Percentiles rank a stretch among this genome's conserved stretches.
Evolutionary conservation across 2,888 invertebrate genomes (phyloP).

Genomic region (Lucinisca nassula): DNA sequence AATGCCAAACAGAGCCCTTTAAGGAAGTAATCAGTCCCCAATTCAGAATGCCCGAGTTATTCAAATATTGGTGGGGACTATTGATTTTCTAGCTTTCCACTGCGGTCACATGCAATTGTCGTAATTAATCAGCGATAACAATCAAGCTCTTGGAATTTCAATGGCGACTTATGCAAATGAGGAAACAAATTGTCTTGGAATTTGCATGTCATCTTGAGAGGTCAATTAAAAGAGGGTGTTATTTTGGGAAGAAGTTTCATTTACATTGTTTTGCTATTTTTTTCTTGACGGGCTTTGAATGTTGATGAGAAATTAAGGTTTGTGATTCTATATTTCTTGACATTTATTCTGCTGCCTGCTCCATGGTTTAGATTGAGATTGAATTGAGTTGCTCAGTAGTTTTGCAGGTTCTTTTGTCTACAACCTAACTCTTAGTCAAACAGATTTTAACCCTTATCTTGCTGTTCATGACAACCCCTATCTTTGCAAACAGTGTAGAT

Average conservation of each 20-base stretch:
- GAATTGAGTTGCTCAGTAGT: too few species aligned
- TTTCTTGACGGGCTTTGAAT: too few species aligned
- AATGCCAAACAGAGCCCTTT: neutral
- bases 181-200: neutral
- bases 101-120: neutral
- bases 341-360: too few species aligned
- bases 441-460: too few species aligned
- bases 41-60: neutral
- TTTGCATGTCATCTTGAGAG: neutral
- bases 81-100: neutral
- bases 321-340: too few species aligned
- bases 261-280: neutral
- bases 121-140: slow-evolving; percentile 2
- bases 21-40: neutral
- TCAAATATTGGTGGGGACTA: neutral
- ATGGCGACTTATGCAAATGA: neutral
- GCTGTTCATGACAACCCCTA: too few species aligned
- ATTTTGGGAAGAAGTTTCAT: neutral
- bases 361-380: too few species aligned
- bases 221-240: neutral
- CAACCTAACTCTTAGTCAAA: too few species aligned
- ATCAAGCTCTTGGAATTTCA: neutral
- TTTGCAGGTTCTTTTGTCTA: too few species aligned
- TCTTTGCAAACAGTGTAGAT: too few species aligned
- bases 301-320: too few species aligned